A percentile compares a stretch with the other conserved stretches of the same genome.
phyloP scores from a whole-genome alignment of 1,140 invertebrate genomes.

The Mactra quadrangularis region DNA sequence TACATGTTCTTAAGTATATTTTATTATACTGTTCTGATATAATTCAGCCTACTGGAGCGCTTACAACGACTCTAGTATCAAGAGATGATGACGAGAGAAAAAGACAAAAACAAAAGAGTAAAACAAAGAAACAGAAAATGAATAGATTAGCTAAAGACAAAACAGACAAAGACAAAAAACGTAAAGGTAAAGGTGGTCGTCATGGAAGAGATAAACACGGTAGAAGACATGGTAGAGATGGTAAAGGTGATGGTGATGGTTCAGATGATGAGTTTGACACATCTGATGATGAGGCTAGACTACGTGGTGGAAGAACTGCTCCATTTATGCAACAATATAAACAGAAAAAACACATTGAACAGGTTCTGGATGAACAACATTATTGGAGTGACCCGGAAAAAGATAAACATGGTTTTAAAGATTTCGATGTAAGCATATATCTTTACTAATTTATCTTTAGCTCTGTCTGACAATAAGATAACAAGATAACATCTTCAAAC shows the following conservation, averaged over 20 bases:
- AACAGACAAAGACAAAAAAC: neutral
- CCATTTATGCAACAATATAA: constrained; percentile 56
- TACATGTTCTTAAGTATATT: no score
- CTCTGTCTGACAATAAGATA: no score
- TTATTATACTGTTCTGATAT: neutral
- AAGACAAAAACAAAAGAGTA: constrained; percentile 17
- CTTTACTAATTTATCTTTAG: no score
- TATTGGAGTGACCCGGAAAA: constrained; percentile 57
- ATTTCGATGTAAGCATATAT: constrained; percentile 39
- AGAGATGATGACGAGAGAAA: constrained; percentile 53
- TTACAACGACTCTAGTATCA: constrained; percentile 31
- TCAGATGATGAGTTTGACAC: neutral
- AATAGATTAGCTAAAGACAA: constrained; percentile 34
- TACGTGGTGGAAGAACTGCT: constrained; percentile 14
- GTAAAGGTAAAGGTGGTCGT: neutral
- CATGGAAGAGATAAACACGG: neutral
- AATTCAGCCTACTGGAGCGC: constrained; percentile 25
- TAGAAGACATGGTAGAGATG: constrained; percentile 11
- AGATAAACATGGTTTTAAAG: constrained; percentile 22
- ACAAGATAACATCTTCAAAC: no score
- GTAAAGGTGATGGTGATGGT: neutral
- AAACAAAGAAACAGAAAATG: constrained; percentile 44
- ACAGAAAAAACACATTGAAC: constrained; percentile 54
- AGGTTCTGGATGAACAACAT: constrained; percentile 53
- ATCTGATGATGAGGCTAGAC: constrained; percentile 33